A percentile compares a stretch with the other conserved stretches of the same genome.
These are phyloP conservation scores for Lutraria lutraria DNA, from an alignment of 2,888 invertebrate species.

Conservation along the genomic window DNA sequence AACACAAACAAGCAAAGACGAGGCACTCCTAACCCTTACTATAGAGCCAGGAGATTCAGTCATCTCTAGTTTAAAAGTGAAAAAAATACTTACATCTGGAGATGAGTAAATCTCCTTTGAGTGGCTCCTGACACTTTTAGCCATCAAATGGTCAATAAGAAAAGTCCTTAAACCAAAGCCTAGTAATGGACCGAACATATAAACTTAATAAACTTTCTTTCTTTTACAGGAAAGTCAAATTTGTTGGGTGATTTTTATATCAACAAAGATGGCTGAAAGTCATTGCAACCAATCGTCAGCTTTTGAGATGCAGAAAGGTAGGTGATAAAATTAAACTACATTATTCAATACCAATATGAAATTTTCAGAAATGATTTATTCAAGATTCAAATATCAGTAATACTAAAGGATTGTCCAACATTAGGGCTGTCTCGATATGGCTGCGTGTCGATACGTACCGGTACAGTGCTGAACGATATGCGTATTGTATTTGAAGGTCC, in stretches of 20 bases:
- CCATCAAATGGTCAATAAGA: no score
- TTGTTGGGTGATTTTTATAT: neutral
- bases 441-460: no score
- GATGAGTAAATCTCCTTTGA: neutral
- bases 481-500: no score
- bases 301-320: neutral
- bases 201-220: neutral
- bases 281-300: neutral
- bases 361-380: neutral
- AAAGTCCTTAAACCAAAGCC: no score
- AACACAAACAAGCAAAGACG: no score
- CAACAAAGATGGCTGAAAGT: neutral
- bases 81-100: neutral
- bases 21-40: no score
- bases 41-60: no score
- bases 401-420: neutral
- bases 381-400: neutral
- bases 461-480: no score
- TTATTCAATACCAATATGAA: neutral
- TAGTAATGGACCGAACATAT: no score
- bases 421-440: no score
- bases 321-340: neutral
- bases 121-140: no score
- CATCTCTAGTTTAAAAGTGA: neutral
- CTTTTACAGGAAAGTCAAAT: neutral